Evolutionary conservation across 2,888 invertebrate species (phyloP).

Genomic region (Campopleginae sp.): DNA sequence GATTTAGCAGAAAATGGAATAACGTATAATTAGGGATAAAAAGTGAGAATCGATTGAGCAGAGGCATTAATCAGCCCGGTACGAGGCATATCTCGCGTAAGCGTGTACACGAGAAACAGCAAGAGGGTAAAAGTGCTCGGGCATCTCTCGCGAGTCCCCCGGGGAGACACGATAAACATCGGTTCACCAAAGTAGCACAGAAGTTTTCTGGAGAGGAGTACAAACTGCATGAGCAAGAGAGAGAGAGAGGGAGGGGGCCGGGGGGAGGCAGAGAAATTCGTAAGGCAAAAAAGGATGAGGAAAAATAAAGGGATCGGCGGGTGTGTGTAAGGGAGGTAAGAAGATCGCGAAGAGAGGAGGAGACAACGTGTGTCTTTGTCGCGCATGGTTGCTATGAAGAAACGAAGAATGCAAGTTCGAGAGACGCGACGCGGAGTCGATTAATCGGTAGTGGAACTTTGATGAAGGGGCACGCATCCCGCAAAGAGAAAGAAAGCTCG

Average conservation of each 20-base stretch:
- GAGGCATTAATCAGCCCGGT: slow-evolving; percentile 59
- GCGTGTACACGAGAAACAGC: slow-evolving; percentile 43
- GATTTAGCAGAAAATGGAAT: background rate
- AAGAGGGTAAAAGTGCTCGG: slow-evolving; percentile 44
- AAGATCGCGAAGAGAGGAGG: background rate
- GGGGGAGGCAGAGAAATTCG: slow-evolving; percentile 24
- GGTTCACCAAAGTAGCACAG: slow-evolving; percentile 57
- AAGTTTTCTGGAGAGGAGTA: slow-evolving; percentile 41
- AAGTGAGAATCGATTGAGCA: slow-evolving; percentile 52
- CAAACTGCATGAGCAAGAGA: background rate
- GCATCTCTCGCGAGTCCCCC: slow-evolving; percentile 60
- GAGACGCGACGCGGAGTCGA: slow-evolving; percentile 70
- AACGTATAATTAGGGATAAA: slow-evolving; percentile 30
- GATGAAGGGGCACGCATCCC: slow-evolving; percentile 66
- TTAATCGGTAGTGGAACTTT: slow-evolving; percentile 72
- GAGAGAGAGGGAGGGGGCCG: slow-evolving; percentile 7
- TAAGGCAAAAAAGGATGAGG: background rate
- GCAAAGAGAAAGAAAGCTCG: slow-evolving; percentile 38
- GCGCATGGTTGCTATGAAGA: slow-evolving; percentile 56
- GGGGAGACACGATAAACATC: slow-evolving; percentile 69
- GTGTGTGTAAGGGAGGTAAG: slow-evolving; percentile 45
- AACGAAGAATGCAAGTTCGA: slow-evolving; percentile 70
- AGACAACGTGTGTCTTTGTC: slow-evolving; percentile 34
- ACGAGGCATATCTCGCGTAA: slow-evolving; percentile 53
- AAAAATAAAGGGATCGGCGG: slow-evolving; percentile 13